A percentile compares a stretch with the other conserved stretches of the same genome.
Conservation (phyloP, 2,113 vertebrate genomes). For the Phyllopteryx taeniolatus region DNA sequence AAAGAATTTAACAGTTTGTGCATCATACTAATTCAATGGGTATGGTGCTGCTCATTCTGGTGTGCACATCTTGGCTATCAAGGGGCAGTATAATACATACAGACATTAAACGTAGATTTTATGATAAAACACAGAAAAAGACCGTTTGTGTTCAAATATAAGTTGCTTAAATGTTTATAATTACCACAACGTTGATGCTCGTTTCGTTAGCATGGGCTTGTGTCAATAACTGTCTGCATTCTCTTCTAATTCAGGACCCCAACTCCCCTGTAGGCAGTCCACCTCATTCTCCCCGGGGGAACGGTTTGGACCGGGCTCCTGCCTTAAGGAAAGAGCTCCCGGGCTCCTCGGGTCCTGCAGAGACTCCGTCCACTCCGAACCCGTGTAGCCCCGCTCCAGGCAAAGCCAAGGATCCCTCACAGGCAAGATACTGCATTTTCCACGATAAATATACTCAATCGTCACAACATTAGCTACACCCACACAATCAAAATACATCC, state of each 20-base stretch:
- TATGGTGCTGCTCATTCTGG: too few relatives aligned
- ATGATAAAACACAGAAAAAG: too few relatives aligned
- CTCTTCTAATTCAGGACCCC: conserved; percentile 72
- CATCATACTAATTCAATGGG: too few relatives aligned
- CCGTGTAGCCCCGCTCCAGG: conserved; percentile 71
- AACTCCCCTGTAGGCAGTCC: conserved; percentile 79
- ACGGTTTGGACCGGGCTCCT: conserved; percentile 70
- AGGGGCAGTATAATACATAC: too few relatives aligned
- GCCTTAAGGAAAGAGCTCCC: conserved; percentile 70
- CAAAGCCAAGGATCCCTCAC: conserved; percentile 74
- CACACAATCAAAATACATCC: too few relatives aligned
- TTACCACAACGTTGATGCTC: too few relatives aligned
- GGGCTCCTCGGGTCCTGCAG: conserved; percentile 72
- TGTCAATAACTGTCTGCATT: not conserved
- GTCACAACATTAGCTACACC: not conserved
- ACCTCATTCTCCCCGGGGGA: conserved; percentile 61
- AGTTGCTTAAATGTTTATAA: too few relatives aligned
- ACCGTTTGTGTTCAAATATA: too few relatives aligned
- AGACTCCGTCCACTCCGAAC: conserved; percentile 71
- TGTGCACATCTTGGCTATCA: too few relatives aligned
- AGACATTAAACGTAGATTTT: too few relatives aligned
- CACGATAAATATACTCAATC: not conserved
- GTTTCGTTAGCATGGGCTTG: too few relatives aligned
- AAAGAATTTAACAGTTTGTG: too few relatives aligned
- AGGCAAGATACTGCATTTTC: conserved; percentile 60